Conservation (phyloP, 1,140 invertebrate species). For the Capitella teleta region DNA sequence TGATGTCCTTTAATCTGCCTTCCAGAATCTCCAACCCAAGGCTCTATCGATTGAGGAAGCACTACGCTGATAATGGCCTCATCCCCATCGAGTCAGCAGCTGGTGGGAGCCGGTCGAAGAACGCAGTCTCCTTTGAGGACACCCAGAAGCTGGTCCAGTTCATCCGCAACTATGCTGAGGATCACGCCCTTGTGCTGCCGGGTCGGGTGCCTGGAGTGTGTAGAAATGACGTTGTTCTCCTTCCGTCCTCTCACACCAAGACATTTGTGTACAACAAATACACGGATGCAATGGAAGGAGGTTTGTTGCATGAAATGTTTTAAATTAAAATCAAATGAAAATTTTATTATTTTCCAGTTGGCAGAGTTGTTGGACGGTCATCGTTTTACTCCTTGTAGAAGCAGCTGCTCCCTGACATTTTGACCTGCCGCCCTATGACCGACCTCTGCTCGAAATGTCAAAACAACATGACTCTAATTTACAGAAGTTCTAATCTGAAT, state of each 20-base stretch:
- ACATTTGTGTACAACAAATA: conserved; percentile 2
- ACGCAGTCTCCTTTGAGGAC: conserved; percentile 10
- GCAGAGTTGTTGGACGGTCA: neutral
- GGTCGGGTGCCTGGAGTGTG: conserved; percentile 18
- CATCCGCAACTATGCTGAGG: conserved; percentile 13
- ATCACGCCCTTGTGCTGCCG: conserved; percentile 16
- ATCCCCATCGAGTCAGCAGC: too few relatives aligned
- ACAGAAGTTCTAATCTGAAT: conserved; percentile 5
- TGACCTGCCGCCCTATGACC: conserved; percentile 14
- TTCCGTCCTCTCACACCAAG: conserved; percentile 11
- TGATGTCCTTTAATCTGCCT: too few relatives aligned
- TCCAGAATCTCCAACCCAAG: too few relatives aligned
- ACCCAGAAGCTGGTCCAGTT: conserved; percentile 13
- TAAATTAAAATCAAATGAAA: too few relatives aligned
- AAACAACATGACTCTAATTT: conserved; percentile 13
- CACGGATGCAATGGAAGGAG: too few relatives aligned
- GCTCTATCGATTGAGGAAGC: too few relatives aligned
- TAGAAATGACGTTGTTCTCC: conserved; percentile 11
- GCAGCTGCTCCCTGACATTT: conserved; percentile 7
- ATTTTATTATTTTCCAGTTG: conserved; percentile 4
- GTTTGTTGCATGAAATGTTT: too few relatives aligned
- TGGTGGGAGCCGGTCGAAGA: too few relatives aligned
- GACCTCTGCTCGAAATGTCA: conserved; percentile 19
- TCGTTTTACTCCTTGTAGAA: conserved; percentile 3
- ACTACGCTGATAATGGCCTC: too few relatives aligned